Conservation (phyloP, 2,797 vertebrate genomes). For the Chelonia mydas region DNA sequence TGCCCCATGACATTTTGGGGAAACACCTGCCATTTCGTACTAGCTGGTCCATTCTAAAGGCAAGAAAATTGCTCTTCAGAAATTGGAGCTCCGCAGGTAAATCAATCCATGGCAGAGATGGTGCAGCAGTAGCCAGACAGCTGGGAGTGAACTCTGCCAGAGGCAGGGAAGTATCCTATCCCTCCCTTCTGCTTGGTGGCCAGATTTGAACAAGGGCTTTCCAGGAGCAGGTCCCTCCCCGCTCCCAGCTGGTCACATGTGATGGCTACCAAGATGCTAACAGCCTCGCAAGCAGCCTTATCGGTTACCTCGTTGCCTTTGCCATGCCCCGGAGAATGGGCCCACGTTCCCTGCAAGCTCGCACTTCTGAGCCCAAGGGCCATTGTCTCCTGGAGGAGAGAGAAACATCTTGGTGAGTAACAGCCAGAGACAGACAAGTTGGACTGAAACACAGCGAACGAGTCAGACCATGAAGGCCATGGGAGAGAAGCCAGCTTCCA, state of each 20-base stretch:
- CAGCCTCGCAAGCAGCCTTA: not conserved
- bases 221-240: not conserved
- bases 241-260: not conserved
- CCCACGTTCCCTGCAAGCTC: slow-evolving; percentile 91
- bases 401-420: not conserved
- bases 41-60: not conserved
- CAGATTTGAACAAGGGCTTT: not conserved
- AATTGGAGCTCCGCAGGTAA: not conserved
- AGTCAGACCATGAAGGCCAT: not conserved
- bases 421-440: not conserved
- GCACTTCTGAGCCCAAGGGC: slow-evolving; percentile 97
- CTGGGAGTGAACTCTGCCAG: not conserved
- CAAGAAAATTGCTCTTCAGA: fast-evolving
- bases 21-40: not conserved
- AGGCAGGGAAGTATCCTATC: fast-evolving
- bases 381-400: slow-evolving; percentile 91
- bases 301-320: slow-evolving; percentile 86
- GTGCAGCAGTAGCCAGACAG: not conserved
- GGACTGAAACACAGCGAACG: not conserved
- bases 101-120: not conserved
- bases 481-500: not conserved
- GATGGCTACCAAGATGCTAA: not conserved
- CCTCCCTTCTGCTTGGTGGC: fast-evolving
- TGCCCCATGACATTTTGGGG: fast-evolving
- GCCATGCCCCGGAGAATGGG: slow-evolving; percentile 92